phyloP scores from a whole-genome alignment of 2,888 invertebrate species.

The Argyresthia goedartella region DNA sequence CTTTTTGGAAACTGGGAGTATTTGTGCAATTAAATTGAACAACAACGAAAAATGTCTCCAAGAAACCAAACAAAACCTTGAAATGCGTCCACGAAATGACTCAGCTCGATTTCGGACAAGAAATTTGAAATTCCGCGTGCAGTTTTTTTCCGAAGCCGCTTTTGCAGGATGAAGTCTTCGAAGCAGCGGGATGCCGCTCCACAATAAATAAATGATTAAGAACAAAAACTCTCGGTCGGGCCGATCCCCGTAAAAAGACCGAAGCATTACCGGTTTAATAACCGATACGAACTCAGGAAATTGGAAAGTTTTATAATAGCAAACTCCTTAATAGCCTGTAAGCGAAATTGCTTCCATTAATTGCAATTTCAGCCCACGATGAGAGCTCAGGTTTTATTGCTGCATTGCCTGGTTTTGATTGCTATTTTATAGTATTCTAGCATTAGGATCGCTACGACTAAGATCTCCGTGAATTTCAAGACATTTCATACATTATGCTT shows the following conservation, averaged over 20 bases:
- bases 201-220: slow-evolving; percentile 51
- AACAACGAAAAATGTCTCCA: neutral
- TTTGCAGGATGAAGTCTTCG: slow-evolving; percentile 8
- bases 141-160: neutral
- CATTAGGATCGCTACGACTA: no score
- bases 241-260: slow-evolving; percentile 26
- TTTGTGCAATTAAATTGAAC: neutral
- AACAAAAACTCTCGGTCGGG: slow-evolving; percentile 30
- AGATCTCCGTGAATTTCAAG: neutral
- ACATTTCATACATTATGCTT: neutral
- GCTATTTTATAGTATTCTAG: neutral
- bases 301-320: slow-evolving; percentile 50
- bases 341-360: slow-evolving; percentile 48
- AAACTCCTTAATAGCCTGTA: slow-evolving; percentile 41
- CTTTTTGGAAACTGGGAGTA: neutral
- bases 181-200: slow-evolving; percentile 25
- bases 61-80: neutral
- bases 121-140: slow-evolving; percentile 6
- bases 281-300: slow-evolving; percentile 36
- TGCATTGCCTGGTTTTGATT: no score
- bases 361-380: slow-evolving; percentile 35
- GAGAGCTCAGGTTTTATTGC: neutral
- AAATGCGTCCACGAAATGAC: neutral
- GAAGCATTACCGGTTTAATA: slow-evolving; percentile 27
- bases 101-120: slow-evolving; percentile 2